Percentiles rank a stretch among this genome's conserved stretches.
phyloP scores from a whole-genome alignment of 2,888 invertebrate genomes.

The Norana najaformis region DNA sequence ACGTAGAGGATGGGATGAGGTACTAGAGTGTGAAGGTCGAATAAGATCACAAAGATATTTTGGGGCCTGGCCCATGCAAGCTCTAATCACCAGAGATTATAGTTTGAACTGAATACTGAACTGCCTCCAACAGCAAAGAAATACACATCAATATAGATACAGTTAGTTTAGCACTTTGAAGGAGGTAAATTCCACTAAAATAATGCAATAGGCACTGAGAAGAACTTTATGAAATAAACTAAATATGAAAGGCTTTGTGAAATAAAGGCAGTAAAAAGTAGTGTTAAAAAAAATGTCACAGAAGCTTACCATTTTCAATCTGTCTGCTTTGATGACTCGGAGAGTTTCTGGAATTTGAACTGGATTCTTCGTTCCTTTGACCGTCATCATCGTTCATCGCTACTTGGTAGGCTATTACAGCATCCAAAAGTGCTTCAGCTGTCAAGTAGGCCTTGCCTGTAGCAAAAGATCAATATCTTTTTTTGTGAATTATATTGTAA shows the following conservation, averaged over 20 bases:
- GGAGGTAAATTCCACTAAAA: not conserved
- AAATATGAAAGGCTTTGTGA: not conserved
- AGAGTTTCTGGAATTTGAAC: not conserved
- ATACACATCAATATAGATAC: not conserved
- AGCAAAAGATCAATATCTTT: not conserved
- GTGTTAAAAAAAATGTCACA: not conserved
- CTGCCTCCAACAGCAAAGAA: not conserved
- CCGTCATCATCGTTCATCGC: not conserved
- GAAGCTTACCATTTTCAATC: not conserved
- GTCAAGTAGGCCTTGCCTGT: not conserved
- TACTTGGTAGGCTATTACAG: slow-evolving; percentile 14
- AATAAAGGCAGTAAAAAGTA: not conserved
- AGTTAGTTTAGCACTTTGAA: not conserved
- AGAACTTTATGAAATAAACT: not conserved
- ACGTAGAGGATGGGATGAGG: too few species aligned
- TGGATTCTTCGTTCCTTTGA: not conserved
- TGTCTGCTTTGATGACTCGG: not conserved
- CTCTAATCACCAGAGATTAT: too few species aligned
- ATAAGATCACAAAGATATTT: too few species aligned
- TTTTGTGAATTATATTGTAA: too few species aligned
- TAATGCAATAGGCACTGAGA: not conserved
- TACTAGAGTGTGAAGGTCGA: too few species aligned
- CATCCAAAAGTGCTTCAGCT: slow-evolving; percentile 16
- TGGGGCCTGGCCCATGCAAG: too few species aligned
- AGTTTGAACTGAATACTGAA: too few species aligned